A percentile compares a stretch with the other conserved stretches of the same genome.
Conservation (phyloP, 2,888 invertebrate genomes). For the Aleiodes leptofemur region DNA sequence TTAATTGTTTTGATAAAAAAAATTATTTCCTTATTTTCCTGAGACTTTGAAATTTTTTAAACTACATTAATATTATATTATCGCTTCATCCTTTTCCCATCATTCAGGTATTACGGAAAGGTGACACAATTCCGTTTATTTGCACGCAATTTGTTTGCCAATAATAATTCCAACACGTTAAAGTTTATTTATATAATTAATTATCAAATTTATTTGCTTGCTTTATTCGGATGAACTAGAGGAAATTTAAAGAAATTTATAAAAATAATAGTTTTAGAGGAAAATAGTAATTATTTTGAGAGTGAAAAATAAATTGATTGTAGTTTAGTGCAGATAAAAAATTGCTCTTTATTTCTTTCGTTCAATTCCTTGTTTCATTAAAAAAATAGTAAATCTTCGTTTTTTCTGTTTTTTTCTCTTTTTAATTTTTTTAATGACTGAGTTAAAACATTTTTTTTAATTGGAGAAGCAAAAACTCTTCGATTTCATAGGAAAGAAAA, state of each 20-base stretch:
- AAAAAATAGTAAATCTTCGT: too few species aligned
- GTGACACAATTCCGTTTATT: conserved; percentile 70
- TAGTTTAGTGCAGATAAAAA: too few species aligned
- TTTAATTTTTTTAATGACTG: conserved; percentile 28
- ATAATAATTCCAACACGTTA: conserved; percentile 1
- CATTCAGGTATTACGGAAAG: conserved; percentile 72
- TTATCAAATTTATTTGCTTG: background rate
- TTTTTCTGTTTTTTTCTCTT: conserved; percentile 4
- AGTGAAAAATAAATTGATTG: too few species aligned
- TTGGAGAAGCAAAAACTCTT: background rate
- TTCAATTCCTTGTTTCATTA: too few species aligned
- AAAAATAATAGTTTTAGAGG: too few species aligned
- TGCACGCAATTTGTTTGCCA: conserved; percentile 69
- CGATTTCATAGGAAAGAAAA: background rate
- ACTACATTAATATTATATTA: conserved; percentile 67
- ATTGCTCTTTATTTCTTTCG: too few species aligned
- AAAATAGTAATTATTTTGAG: too few species aligned
- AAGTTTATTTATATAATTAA: background rate
- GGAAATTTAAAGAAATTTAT: background rate
- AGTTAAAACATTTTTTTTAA: background rate
- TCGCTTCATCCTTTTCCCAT: conserved; percentile 66
- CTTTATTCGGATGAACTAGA: background rate
- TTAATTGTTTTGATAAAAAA: too few species aligned
- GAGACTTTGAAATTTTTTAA: conserved; percentile 46
- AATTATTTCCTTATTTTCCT: conserved; percentile 23